Evolutionary conservation across 2,888 invertebrate species (phyloP).

Genomic region (Drosophila mercatorum): DNA sequence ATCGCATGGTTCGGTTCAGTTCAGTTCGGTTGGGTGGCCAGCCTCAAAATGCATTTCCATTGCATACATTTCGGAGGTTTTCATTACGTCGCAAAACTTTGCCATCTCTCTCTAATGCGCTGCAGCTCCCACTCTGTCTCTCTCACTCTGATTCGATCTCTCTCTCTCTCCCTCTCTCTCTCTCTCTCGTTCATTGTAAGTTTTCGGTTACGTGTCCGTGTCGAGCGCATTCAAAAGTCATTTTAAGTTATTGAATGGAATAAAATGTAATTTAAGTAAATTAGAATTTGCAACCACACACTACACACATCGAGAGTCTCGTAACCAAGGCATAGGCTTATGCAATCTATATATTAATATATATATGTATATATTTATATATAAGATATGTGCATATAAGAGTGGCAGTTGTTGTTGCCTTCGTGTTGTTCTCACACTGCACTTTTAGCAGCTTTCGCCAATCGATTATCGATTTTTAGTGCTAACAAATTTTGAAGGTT

Average conservation of each 20-base stretch:
- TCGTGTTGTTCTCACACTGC: conserved; percentile 33
- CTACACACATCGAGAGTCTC: conserved; percentile 21
- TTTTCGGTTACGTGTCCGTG: conserved; percentile 76
- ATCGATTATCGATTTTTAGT: conserved; percentile 72
- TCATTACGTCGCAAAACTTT: conserved; percentile 76
- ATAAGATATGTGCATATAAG: conserved; percentile 28
- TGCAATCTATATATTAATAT: conserved; percentile 1
- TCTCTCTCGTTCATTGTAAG: conserved; percentile 44
- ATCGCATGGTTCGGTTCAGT: conserved; percentile 35
- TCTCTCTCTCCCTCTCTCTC: not conserved
- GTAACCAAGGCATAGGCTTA: conserved; percentile 17
- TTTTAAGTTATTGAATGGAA: conserved; percentile 78
- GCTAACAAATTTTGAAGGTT: conserved; percentile 62
- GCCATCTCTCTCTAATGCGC: conserved; percentile 38
- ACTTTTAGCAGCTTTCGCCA: conserved; percentile 42
- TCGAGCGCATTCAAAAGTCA: conserved; percentile 76
- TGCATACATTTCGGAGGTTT: conserved; percentile 81
- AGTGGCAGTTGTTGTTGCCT: conserved; percentile 15
- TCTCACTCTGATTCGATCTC: not conserved
- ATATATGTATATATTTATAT: conserved; percentile 5
- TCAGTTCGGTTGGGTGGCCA: conserved; percentile 37
- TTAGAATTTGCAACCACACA: conserved; percentile 70
- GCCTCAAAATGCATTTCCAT: conserved; percentile 79
- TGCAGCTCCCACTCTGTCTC: not conserved
- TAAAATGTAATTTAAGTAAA: conserved; percentile 80